phyloP scores from a whole-genome alignment of 92 coral and sea anemone species.

The Scolanthus callimorphus region DNA sequence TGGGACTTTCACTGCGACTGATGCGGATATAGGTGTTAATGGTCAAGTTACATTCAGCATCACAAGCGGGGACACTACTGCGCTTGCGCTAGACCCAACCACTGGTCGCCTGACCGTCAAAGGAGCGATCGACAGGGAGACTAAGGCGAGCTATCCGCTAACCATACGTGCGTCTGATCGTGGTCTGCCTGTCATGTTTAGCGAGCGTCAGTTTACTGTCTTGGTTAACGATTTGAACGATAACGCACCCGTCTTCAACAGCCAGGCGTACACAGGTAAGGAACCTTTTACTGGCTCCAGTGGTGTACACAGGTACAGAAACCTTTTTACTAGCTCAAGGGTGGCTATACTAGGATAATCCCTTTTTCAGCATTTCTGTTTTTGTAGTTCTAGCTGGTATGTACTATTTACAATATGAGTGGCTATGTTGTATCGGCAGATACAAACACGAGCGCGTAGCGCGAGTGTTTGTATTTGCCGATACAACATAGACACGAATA shows the following conservation, averaged over 20 bases:
- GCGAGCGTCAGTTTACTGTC: slow-evolving; percentile 49
- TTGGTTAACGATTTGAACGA: slow-evolving; percentile 77
- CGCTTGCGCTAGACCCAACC: slow-evolving; percentile 47
- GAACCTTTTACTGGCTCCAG: too few relatives aligned
- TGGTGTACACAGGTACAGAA: too few relatives aligned
- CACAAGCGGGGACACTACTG: slow-evolving; percentile 42
- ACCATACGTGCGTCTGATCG: slow-evolving; percentile 74
- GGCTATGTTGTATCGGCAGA: too few relatives aligned
- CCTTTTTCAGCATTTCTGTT: too few relatives aligned
- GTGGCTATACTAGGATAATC: too few relatives aligned
- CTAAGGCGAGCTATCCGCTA: slow-evolving; percentile 30
- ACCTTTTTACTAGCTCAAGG: too few relatives aligned
- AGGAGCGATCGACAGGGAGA: slow-evolving; percentile 75
- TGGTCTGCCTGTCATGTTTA: slow-evolving; percentile 67
- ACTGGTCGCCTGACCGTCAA: slow-evolving; percentile 67
- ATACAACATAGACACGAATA: too few relatives aligned
- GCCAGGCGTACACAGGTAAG: slow-evolving; percentile 60
- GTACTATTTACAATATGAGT: too few relatives aligned
- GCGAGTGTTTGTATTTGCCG: too few relatives aligned
- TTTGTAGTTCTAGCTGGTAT: too few relatives aligned
- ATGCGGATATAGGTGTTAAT: slow-evolving; percentile 71
- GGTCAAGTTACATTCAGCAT: slow-evolving; percentile 49
- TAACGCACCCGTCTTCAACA: slow-evolving; percentile 63
- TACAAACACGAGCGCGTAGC: too few relatives aligned
- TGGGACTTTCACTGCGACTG: slow-evolving; percentile 68